Conservation (phyloP, 2,113 vertebrate genomes). For the Antechinus stuartii region DNA sequence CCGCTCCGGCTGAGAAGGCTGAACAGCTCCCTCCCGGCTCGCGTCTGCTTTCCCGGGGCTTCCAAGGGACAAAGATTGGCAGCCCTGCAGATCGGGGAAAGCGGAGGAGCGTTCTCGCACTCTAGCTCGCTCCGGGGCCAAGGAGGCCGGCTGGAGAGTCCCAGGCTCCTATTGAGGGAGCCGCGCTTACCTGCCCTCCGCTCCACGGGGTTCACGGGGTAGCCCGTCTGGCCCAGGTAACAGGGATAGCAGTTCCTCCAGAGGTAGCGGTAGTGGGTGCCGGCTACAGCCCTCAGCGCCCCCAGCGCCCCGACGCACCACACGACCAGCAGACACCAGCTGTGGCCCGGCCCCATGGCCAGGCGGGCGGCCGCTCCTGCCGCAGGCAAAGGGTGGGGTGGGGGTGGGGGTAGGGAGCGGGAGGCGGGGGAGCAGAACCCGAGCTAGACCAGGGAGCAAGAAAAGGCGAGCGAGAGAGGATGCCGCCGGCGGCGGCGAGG, state of each 20-base stretch:
- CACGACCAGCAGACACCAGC: slow-evolving; percentile 76
- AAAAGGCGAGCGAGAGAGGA: background rate
- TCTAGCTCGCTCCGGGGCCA: background rate
- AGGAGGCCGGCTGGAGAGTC: background rate
- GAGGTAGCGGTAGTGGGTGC: slow-evolving; percentile 84
- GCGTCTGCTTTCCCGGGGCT: background rate
- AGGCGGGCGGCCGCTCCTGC: background rate
- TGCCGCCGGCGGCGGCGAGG: background rate
- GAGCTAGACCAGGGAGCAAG: background rate
- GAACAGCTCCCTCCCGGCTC: background rate
- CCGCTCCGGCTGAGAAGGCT: background rate
- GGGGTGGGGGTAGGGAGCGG: background rate
- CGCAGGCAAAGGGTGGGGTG: background rate
- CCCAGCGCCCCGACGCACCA: slow-evolving; percentile 77
- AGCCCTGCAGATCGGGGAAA: background rate
- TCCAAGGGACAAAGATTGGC: background rate
- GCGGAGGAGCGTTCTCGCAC: background rate
- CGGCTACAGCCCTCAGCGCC: slow-evolving; percentile 72
- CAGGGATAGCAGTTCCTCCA: slow-evolving; percentile 91
- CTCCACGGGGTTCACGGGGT: slow-evolving; percentile 71
- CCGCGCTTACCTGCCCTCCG: slow-evolving; percentile 85
- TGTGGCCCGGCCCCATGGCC: slow-evolving; percentile 51
- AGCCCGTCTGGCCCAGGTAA: slow-evolving; percentile 81
- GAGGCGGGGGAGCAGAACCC: background rate
- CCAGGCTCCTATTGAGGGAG: background rate